Evolutionary conservation across 37 sponge, comb jelly and placozoan species (phyloP).

Genomic region (Bolinopsis microptera): DNA sequence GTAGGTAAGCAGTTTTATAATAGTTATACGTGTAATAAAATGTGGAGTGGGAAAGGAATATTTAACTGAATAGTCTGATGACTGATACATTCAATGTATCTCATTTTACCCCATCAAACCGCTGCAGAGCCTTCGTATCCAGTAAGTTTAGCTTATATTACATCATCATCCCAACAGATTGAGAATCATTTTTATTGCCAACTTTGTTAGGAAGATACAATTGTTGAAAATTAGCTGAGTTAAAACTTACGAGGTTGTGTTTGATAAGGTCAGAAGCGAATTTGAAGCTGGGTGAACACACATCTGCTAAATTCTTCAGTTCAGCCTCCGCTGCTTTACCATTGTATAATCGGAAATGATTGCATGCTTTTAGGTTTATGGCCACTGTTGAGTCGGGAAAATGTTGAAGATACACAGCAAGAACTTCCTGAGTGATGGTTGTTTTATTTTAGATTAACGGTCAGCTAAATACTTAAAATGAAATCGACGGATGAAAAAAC

Average conservation of each 20-base stretch:
- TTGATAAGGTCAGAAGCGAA: conserved; percentile 93
- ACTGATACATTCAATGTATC: no score
- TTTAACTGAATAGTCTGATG: not conserved
- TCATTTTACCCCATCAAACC: no score
- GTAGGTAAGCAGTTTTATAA: not conserved
- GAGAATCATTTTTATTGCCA: no score
- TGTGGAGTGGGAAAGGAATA: not conserved
- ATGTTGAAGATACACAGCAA: conserved; percentile 89
- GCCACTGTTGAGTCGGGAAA: conserved; percentile 91
- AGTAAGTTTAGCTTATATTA: no score
- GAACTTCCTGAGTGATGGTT: conserved; percentile 78
- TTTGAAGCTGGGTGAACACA: conserved; percentile 76
- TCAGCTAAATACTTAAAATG: not conserved
- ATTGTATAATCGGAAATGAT: conserved; percentile 94
- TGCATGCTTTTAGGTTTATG: conserved; percentile 97
- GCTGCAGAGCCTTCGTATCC: no score
- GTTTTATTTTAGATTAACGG: not conserved
- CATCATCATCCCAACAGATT: no score
- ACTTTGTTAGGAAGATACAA: no score
- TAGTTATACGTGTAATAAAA: not conserved
- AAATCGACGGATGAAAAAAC: not conserved
- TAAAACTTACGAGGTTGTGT: conserved; percentile 83
- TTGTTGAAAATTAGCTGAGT: not conserved
- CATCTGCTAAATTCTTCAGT: conserved; percentile 85
- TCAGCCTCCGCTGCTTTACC: conserved; percentile 99